Percentiles rank a stretch among this genome's conserved stretches.
Evolutionary conservation across 2,797 vertebrate genomes (phyloP).

Genomic region (Hippopotamyrus pictus): DNA sequence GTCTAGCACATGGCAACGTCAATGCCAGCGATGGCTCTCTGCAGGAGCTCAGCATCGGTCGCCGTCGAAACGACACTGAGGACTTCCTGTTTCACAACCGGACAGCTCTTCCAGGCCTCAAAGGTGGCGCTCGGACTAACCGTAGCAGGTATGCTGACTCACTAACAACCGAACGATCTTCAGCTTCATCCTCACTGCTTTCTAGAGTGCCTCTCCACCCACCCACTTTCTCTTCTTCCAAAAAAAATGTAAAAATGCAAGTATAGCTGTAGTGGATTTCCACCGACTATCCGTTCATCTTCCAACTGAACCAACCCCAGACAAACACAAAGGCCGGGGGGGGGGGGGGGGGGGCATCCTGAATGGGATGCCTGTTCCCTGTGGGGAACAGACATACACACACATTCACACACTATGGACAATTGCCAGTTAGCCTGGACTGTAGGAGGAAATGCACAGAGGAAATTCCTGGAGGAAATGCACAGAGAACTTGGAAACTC

Average conservation of each 20-base stretch:
- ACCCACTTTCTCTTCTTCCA: neutral
- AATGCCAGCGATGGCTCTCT: slow-evolving; percentile 67
- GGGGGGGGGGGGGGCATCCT: neutral
- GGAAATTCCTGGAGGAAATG: neutral
- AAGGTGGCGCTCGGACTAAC: slow-evolving; percentile 68
- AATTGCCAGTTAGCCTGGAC: neutral
- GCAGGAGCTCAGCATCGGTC: slow-evolving; percentile 70
- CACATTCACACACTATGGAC: neutral
- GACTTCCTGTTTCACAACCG: slow-evolving; percentile 66
- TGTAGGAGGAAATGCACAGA: neutral
- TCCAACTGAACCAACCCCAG: neutral
- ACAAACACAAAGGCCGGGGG: neutral
- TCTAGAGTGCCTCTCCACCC: neutral
- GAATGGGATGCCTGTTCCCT: neutral
- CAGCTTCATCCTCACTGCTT: neutral
- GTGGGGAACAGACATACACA: neutral
- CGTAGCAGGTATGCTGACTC: slow-evolving; percentile 76
- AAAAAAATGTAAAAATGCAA: neutral
- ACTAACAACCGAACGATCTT: neutral
- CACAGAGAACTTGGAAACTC: neutral
- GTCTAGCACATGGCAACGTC: slow-evolving; percentile 47
- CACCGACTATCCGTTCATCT: neutral
- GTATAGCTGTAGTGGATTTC: neutral
- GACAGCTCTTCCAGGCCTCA: slow-evolving; percentile 55
- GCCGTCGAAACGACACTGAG: slow-evolving; percentile 65